phyloP scores from a whole-genome alignment of 2,888 invertebrate genomes.

The Tiliacea citrago region DNA sequence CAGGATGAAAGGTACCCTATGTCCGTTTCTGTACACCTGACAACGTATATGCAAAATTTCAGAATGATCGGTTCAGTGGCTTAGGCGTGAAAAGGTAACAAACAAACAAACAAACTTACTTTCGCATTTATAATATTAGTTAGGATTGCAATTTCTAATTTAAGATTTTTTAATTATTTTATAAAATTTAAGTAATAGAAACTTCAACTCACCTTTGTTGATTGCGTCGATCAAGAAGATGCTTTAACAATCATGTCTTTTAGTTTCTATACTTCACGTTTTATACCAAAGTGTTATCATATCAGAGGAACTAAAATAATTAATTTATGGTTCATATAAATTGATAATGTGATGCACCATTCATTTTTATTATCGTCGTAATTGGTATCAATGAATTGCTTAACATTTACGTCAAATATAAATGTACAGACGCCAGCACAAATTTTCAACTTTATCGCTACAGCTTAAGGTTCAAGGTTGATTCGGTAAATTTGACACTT shows the following conservation, averaged over 20 bases:
- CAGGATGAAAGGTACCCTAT: too few relatives aligned
- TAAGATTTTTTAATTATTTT: conserved; percentile 10
- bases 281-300: conserved; percentile 54
- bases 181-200: background rate
- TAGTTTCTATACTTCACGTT: conserved; percentile 34
- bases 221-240: conserved; percentile 58
- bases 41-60: too few relatives aligned
- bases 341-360: conserved; percentile 42
- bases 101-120: too few relatives aligned
- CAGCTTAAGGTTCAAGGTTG: too few relatives aligned
- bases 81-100: too few relatives aligned
- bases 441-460: too few relatives aligned
- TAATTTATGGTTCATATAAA: conserved; percentile 64
- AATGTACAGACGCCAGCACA: too few relatives aligned
- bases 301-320: conserved; percentile 42
- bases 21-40: too few relatives aligned
- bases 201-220: conserved; percentile 50
- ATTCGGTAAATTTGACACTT: too few relatives aligned
- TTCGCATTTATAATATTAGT: too few relatives aligned
- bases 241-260: conserved; percentile 13
- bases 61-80: too few relatives aligned
- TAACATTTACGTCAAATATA: background rate
- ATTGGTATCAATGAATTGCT: conserved; percentile 14
- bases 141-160: background rate
- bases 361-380: conserved; percentile 25